Conservation (phyloP, 2,113 vertebrate genomes). For the Tachuris rubrigastra region DNA sequence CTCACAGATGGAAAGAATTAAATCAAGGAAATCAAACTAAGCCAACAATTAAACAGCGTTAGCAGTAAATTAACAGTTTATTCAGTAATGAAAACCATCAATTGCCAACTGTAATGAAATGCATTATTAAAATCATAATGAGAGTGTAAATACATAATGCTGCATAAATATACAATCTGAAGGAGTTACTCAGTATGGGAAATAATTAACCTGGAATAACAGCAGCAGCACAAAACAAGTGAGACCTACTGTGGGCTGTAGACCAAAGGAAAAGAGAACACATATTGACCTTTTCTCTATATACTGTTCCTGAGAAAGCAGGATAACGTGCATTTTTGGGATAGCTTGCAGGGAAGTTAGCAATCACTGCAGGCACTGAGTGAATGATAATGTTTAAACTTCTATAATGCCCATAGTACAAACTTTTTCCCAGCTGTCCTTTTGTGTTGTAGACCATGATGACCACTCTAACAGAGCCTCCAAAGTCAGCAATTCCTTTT, state of each 20-base stretch:
- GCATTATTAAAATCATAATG: slow-evolving; percentile 60
- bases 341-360: not conserved
- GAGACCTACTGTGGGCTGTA: not conserved
- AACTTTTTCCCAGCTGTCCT: not conserved
- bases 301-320: not conserved
- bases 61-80: slow-evolving; percentile 52
- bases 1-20: slow-evolving; percentile 33
- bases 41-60: slow-evolving; percentile 44
- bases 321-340: not conserved
- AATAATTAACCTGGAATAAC: not conserved
- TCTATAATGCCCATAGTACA: not conserved
- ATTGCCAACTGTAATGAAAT: slow-evolving; percentile 56
- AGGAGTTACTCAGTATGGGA: not conserved
- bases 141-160: slow-evolving; percentile 41
- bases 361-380: not conserved
- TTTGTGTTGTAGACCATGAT: not conserved
- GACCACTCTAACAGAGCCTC: not conserved
- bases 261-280: not conserved
- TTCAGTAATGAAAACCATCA: slow-evolving; percentile 58
- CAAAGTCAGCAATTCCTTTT: not conserved
- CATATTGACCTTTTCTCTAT: accelerated
- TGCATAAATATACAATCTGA: slow-evolving; percentile 25
- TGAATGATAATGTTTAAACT: not conserved
- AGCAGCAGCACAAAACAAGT: not conserved
- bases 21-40: slow-evolving; percentile 26